phyloP scores from a whole-genome alignment of 1,140 invertebrate species.

The Drosophila sechellia region DNA sequence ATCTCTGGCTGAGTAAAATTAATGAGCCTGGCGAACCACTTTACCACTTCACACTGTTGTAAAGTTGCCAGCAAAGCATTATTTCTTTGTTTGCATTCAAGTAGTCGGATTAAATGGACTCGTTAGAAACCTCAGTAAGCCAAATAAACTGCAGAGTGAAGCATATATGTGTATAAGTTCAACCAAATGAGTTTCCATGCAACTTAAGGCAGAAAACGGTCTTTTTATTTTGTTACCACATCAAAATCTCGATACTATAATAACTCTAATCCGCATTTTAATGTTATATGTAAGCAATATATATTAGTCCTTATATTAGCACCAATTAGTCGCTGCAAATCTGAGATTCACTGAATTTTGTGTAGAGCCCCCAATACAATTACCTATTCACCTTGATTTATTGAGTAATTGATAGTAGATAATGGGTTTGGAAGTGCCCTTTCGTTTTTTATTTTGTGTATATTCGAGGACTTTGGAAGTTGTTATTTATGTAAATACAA shows the following conservation, averaged over 20 bases:
- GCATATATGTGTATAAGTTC: background rate
- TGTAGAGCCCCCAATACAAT: background rate
- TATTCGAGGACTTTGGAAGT: too few species aligned
- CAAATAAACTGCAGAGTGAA: background rate
- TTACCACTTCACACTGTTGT: constrained; percentile 16
- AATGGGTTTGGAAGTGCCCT: background rate
- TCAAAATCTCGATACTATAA: too few species aligned
- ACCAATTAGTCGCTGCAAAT: background rate
- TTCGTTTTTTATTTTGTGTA: background rate
- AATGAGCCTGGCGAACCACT: constrained; percentile 49
- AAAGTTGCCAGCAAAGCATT: constrained; percentile 8
- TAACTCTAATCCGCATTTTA: too few species aligned
- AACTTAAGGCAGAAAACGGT: too few species aligned
- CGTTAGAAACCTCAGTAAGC: background rate
- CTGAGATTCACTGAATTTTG: background rate
- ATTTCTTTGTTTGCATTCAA: constrained; percentile 33
- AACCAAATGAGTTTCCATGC: background rate
- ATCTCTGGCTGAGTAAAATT: constrained; percentile 64
- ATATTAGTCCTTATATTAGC: background rate
- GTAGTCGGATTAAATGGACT: constrained; percentile 11
- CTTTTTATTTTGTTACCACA: too few species aligned
- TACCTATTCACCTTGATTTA: background rate
- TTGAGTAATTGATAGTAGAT: constrained; percentile 2
- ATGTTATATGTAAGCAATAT: background rate
- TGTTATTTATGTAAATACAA: background rate